Conservation (phyloP, 1,140 invertebrate species). For the Eriocheir sinensis region DNA sequence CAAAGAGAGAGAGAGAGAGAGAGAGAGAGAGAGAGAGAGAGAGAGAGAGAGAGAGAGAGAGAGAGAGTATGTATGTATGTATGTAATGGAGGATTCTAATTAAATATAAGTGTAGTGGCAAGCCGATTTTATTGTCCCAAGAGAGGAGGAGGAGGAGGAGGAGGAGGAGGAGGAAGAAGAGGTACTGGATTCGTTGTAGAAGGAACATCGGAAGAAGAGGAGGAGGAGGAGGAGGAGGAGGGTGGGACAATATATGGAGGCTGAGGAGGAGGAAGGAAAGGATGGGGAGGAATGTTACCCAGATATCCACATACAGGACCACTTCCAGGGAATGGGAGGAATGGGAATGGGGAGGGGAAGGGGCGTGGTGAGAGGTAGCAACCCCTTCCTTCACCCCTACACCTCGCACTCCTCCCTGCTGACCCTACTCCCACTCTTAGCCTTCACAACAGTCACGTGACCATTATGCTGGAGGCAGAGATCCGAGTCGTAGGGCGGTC, state of each 20-base stretch:
- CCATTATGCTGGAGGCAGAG: slow-evolving; percentile 74
- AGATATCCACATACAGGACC: no score
- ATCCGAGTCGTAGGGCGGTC: slow-evolving; percentile 74
- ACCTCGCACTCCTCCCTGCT: slow-evolving; percentile 35
- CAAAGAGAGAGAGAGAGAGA: no score
- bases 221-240: no score
- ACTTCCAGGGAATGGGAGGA: neutral
- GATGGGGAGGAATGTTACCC: no score
- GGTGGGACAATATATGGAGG: no score
- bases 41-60: no score
- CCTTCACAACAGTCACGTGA: slow-evolving; percentile 52
- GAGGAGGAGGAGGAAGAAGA: no score
- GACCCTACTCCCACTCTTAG: slow-evolving; percentile 31
- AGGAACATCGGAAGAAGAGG: no score
- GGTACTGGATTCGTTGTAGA: no score
- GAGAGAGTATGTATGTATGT: neutral
- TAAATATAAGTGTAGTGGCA: neutral
- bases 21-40: no score
- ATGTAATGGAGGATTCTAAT: no score
- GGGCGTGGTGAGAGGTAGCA: neutral
- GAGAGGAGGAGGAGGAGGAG: neutral
- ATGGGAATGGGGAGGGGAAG: neutral
- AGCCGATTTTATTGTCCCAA: neutral
- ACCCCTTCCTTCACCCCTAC: neutral
- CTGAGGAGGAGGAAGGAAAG: no score